These are phyloP conservation scores for Mustela erminea DNA, from an alignment of 2,797 vertebrate genomes.

Conservation along the genomic window DNA sequence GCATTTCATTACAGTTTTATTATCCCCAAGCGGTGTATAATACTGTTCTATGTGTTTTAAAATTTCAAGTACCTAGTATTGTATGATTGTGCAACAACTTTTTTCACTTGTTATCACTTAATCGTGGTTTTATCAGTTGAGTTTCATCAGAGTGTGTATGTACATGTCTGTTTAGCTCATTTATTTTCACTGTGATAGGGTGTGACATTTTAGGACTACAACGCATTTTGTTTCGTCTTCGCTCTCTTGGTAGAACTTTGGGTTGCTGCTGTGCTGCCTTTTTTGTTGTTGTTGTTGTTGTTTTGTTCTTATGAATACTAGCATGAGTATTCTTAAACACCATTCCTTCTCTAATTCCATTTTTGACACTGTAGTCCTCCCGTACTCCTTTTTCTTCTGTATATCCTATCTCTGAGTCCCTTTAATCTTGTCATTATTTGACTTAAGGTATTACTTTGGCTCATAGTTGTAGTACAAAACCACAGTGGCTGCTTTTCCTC, in stretches of 20 bases:
- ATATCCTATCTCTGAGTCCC: neutral
- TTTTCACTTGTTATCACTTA: neutral
- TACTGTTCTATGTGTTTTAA: neutral
- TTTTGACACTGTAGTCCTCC: neutral
- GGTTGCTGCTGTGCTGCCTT: neutral
- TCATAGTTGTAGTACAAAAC: neutral
- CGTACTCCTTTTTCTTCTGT: neutral
- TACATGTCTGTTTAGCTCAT: neutral
- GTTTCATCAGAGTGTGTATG: neutral
- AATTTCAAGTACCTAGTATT: neutral
- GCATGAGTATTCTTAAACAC: neutral
- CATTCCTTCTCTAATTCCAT: neutral
- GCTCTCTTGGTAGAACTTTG: neutral
- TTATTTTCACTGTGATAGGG: neutral
- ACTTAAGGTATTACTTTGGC: neutral
- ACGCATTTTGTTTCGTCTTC: neutral
- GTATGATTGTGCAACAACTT: neutral
- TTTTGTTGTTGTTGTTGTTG: neutral
- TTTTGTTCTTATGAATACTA: neutral
- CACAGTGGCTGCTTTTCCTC: neutral
- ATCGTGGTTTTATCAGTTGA: neutral
- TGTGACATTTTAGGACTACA: neutral
- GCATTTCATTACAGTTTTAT: neutral
- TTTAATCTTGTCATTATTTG: neutral
- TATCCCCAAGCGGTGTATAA: neutral